Conservation (phyloP, 2,113 vertebrate genomes). For the Rhodinocichla rosea region DNA sequence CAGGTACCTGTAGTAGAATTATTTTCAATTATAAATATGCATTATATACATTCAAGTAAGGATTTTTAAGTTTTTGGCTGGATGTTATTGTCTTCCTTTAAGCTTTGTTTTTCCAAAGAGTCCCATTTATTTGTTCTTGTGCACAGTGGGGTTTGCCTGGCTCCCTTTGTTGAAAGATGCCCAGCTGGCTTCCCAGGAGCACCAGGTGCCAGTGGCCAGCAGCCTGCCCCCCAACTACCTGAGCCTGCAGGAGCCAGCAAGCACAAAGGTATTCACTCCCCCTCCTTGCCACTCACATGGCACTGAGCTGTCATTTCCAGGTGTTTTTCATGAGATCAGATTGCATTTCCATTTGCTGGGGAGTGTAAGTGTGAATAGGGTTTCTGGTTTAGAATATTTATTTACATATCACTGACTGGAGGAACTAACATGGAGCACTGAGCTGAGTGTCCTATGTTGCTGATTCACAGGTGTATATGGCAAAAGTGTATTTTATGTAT, state of each 20-base stretch:
- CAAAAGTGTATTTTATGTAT: neutral
- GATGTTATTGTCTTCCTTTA: slow-evolving; percentile 8
- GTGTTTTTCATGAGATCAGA: neutral
- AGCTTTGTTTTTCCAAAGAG: neutral
- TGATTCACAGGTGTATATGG: neutral
- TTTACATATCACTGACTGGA: neutral
- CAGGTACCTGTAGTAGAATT: slow-evolving; percentile 79
- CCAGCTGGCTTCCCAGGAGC: slow-evolving; percentile 88
- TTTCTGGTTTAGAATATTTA: neutral
- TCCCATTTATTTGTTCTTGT: slow-evolving; percentile 14
- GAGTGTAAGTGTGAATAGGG: neutral
- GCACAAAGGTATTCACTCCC: slow-evolving; percentile 80
- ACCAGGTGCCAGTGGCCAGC: slow-evolving; percentile 86
- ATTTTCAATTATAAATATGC: slow-evolving; percentile 14
- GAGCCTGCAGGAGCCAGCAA: slow-evolving; percentile 83
- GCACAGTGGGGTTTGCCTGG: slow-evolving; percentile 93
- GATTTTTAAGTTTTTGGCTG: slow-evolving; percentile 20
- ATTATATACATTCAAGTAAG: neutral
- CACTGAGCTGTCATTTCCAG: neutral
- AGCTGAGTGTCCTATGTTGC: neutral
- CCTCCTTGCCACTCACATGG: fast-evolving
- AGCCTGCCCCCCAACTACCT: slow-evolving; percentile 87
- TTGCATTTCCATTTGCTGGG: neutral
- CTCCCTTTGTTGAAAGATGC: slow-evolving; percentile 88
- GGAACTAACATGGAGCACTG: neutral